phyloP scores from a whole-genome alignment of 1,140 invertebrate genomes.

The Drosophila persimilis region DNA sequence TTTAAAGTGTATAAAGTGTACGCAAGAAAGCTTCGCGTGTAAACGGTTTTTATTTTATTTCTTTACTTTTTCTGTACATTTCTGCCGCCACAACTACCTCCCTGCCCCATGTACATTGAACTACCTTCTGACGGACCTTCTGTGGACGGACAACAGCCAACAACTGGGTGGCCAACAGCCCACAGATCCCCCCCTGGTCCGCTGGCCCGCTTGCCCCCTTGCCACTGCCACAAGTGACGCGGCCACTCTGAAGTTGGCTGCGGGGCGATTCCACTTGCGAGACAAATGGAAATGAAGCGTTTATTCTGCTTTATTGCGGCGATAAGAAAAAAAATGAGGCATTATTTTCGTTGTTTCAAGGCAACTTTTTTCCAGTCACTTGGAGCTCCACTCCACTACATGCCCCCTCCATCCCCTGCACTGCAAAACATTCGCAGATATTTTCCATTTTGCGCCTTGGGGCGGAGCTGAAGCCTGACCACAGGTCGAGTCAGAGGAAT shows the following conservation, averaged over 20 bases:
- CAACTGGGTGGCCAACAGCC: constrained; percentile 59
- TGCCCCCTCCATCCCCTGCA: neutral
- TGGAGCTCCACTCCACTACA: neutral
- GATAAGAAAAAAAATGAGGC: constrained; percentile 81
- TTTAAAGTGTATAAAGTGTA: constrained; percentile 20
- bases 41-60: constrained; percentile 72
- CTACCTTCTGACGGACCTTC: constrained; percentile 40
- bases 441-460: constrained; percentile 56
- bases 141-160: constrained; percentile 59
- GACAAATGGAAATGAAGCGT: constrained; percentile 82
- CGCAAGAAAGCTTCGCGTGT: constrained; percentile 61
- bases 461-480: constrained; percentile 58
- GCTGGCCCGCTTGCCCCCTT: neutral
- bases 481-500: constrained; percentile 57
- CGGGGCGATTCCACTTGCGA: constrained; percentile 70
- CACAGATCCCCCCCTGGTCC: constrained; percentile 17
- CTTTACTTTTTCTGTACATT: constrained; percentile 9
- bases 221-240: constrained; percentile 56
- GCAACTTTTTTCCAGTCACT: constrained; percentile 38
- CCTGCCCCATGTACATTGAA: constrained; percentile 18
- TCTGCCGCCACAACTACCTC: too few relatives aligned
- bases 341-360: constrained; percentile 77
- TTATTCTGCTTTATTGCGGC: constrained; percentile 82
- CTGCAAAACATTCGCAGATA: constrained; percentile 10
- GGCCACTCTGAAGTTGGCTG: constrained; percentile 64